phyloP scores from a whole-genome alignment of 2,888 invertebrate species.

The Druceiella hillmani region DNA sequence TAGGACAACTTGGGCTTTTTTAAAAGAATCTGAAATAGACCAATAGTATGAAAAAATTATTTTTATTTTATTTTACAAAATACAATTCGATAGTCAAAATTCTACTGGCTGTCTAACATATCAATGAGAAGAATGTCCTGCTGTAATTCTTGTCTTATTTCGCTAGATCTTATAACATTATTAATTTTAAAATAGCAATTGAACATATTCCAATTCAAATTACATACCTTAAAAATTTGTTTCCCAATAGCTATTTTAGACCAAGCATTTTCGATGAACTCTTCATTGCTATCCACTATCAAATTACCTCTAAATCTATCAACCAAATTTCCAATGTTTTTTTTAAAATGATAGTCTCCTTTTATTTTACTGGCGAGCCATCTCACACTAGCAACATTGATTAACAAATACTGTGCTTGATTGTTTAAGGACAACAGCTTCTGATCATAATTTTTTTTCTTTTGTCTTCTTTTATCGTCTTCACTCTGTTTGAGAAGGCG shows the following conservation, averaged over 20 bases:
- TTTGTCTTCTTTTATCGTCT: constrained; percentile 33
- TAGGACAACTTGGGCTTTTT: too few species aligned
- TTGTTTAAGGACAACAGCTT: constrained; percentile 61
- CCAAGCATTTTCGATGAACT: constrained; percentile 79
- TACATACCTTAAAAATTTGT: constrained; percentile 56
- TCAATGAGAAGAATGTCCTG: too few species aligned
- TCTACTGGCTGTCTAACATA: too few species aligned
- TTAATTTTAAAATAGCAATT: too few species aligned
- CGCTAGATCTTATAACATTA: too few species aligned
- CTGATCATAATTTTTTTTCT: constrained; percentile 31
- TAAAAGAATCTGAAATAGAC: too few species aligned
- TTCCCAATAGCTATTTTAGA: constrained; percentile 59
- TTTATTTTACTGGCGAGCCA: constrained; percentile 62
- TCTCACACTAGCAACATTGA: constrained; percentile 72
- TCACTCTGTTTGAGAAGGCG: constrained; percentile 60
- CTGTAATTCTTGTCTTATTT: too few species aligned
- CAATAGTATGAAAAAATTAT: too few species aligned
- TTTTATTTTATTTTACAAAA: too few species aligned
- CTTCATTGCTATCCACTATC: constrained; percentile 62
- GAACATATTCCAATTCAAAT: too few species aligned
- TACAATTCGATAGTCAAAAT: too few species aligned
- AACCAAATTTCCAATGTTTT: constrained; percentile 56
- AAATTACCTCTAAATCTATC: constrained; percentile 90
- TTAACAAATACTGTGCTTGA: constrained; percentile 79
- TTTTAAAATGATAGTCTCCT: constrained; percentile 45